Base-by-base conservation (phyloP, 2,797 vertebrate species). In the Xenentodon cancila region DNA sequence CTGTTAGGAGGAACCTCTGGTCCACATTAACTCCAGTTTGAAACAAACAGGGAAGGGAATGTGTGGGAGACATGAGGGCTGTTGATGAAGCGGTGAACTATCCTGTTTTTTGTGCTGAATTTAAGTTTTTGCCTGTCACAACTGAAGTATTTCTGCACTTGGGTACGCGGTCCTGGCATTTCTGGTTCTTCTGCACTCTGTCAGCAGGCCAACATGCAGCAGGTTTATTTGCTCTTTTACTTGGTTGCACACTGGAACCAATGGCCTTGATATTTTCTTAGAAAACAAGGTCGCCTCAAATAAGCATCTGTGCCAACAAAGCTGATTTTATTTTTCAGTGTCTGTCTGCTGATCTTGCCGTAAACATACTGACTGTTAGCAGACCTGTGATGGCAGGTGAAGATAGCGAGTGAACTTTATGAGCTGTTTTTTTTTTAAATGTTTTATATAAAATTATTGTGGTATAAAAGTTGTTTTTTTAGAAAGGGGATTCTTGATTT, bases 241-340 rank as follows among this genome's bases (percentile, higher is more conserved):
- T 77, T 81, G 75, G 74, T 81, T 87, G 58, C 83, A 90, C 90
- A 91, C 88, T 92, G 89, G 89, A 91, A 81, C 70, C 53, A 60
- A 81, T 68, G 72, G 71, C 79, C 71, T 85, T 79, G 51, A 71
- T 71, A 76, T 73, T 32, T 58, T 48, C n/a, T 40, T 21, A 20
- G 42, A 20, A 25, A 37, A n/a, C 77, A 59, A 78, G 72, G 71
- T 80, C 74, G 69, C 68, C 43, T 85, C 63, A 71, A 86, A 25
- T 84, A 77, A 85, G 78, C 87, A 68, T 88, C 64, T 73, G 60
- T 34, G 56, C 64, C 75, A 60, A 55, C 32, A 64, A 75, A 59
- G 71, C 56, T 69, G n/a, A 42, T 77, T 73, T 68, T 71, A 22
- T 64, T 71, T 68, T 73, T 70, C 19, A 66, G 30, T 71, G 73